A percentile compares a stretch with the other conserved stretches of the same genome.
Evolutionary conservation across 2,888 invertebrate species (phyloP).

Genomic region (Magallana nippona): DNA sequence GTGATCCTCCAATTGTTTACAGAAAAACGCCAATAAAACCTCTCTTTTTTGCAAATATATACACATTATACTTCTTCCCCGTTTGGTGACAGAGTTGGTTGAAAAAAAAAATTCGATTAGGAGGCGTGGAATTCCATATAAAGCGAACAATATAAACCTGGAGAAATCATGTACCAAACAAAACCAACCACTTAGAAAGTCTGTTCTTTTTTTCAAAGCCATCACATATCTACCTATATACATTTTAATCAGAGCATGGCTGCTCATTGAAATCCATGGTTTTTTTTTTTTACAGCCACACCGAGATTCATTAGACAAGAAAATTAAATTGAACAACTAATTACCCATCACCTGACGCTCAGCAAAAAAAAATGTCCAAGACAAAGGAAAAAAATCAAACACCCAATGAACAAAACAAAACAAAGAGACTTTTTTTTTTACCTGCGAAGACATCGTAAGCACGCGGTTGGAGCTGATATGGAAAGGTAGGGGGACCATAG

Average conservation of each 20-base stretch:
- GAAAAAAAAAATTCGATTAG: constrained; percentile 9
- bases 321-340: constrained; percentile 27
- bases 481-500: constrained; percentile 50
- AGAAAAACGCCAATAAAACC: background rate
- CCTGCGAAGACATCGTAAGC: constrained; percentile 54
- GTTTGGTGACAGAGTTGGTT: background rate
- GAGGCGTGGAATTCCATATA: constrained; percentile 15
- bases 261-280: background rate
- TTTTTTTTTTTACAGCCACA: background rate
- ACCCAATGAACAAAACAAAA: constrained; percentile 21
- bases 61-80: background rate
- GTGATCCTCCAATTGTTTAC: background rate
- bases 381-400: constrained; percentile 32
- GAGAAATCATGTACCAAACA: background rate
- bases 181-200: constrained; percentile 9
- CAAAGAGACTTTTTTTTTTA: constrained; percentile 38
- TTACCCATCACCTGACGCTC: constrained; percentile 17
- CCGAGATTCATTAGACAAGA: constrained; percentile 27
- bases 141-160: constrained; percentile 16
- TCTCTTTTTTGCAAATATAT: background rate
- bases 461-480: constrained; percentile 50
- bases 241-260: background rate
- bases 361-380: background rate
- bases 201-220: background rate
- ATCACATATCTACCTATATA: constrained; percentile 32